Percentiles rank a stretch among this genome's conserved stretches.
These are phyloP conservation scores for Hesperophylax magnus DNA, from an alignment of 1,140 invertebrate species.

Conservation along the genomic window DNA sequence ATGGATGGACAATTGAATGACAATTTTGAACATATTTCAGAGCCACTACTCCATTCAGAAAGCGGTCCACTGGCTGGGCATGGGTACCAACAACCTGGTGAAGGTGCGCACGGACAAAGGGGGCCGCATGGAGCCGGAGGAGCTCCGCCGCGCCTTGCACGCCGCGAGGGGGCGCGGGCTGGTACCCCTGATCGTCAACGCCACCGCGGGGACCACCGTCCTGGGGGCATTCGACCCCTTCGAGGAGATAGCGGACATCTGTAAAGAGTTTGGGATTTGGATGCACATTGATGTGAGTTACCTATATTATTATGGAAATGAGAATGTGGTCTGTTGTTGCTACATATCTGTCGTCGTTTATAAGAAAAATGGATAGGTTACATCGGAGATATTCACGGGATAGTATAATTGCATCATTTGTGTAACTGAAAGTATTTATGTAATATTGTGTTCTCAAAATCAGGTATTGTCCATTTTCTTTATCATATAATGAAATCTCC, in stretches of 20 bases:
- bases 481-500: too few relatives aligned
- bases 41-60: slow-evolving; percentile 92
- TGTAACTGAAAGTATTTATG: too few relatives aligned
- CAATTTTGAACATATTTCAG: slow-evolving; percentile 60
- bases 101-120: slow-evolving; percentile 77
- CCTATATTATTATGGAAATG: background rate
- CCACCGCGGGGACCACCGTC: slow-evolving; percentile 83
- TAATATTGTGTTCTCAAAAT: too few relatives aligned
- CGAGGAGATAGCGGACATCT: slow-evolving; percentile 78
- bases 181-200: slow-evolving; percentile 80
- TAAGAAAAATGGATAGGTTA: too few relatives aligned
- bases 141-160: slow-evolving; percentile 72
- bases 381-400: too few relatives aligned
- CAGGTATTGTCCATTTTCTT: too few relatives aligned
- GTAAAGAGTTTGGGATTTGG: slow-evolving; percentile 79
- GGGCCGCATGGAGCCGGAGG: slow-evolving; percentile 76
- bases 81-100: slow-evolving; percentile 83
- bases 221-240: slow-evolving; percentile 90
- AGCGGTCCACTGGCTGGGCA: slow-evolving; percentile 83
- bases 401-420: too few relatives aligned
- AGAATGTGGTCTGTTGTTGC: too few relatives aligned
- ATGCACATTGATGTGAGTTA: slow-evolving; percentile 84
- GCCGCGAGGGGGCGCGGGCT: slow-evolving; percentile 66
- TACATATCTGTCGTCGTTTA: too few relatives aligned
- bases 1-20: too few relatives aligned